Base-by-base conservation (phyloP, 2,888 invertebrate species). In the Xylota sylvarum region DNA sequence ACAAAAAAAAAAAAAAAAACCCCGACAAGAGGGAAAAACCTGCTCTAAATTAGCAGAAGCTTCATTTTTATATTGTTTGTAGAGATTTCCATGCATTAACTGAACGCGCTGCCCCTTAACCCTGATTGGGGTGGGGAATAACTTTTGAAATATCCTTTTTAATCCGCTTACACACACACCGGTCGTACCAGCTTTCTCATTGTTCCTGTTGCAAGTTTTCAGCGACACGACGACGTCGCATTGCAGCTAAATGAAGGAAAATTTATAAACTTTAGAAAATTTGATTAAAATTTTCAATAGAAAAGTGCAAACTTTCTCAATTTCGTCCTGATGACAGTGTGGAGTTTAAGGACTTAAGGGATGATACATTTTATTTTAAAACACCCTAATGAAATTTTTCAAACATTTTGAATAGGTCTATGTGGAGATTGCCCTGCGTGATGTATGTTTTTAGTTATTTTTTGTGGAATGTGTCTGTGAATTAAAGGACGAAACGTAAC, bases 161-260 rank as follows among this genome's bases (percentile, higher is more conserved):
- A 74, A 74, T 74, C 69, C 55, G 30, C 80, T 64, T 60, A 12
- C 17, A 40, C 17, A 48, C 14, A 58, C 69, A 40, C 19, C 65
- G 12, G 46, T 46, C 40, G 10, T 23, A 14, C 14, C 27, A 40
- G 6, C 14, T 14, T 5, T n/a, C n/a, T n/a, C 56, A 17, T 37
- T 60, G 37, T 10, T 37, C 12, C 27, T 27, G 19, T 46, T 72
- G 72, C 48, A 72, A 56, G 43, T 50, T 69, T 56, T 35, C 23
- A 3, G 3, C 23, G 23, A 23, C 23, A 23, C 2, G 23, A 23
- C 23, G 23, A 23, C 32, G 46, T 65, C 40, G 40, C 40, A 40
- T 73, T 80, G 80, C 73, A 79, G 40, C 78, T 58, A 43, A 58
- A 80, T 73, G 73, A 73, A 73, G 76, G 43, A 30, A 74, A 76